Percentiles rank a stretch among this genome's conserved stretches.
phyloP scores from a whole-genome alignment of 2,888 invertebrate species.

The Trachelus tabidus region DNA sequence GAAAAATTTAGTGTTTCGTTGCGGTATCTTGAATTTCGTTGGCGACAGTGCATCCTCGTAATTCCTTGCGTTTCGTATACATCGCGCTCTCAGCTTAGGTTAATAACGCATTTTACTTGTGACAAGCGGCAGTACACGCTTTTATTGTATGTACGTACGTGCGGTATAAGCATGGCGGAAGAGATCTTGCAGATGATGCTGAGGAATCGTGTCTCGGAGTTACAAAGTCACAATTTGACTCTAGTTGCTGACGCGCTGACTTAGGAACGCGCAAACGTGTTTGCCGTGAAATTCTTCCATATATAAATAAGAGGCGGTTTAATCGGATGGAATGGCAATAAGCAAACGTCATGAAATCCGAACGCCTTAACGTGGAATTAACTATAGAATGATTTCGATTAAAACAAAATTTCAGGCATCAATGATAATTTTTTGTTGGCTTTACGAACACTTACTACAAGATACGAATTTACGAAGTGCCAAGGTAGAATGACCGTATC shows the following conservation, averaged over 20 bases:
- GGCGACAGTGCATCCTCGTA: not conserved
- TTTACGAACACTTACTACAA: not conserved
- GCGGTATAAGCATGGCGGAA: not conserved
- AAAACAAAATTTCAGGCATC: not conserved
- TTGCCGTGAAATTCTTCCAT: conserved; percentile 37
- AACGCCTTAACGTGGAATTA: not conserved
- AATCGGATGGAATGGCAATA: not conserved
- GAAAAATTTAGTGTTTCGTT: not conserved
- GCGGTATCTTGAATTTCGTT: not conserved
- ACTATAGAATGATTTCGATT: not conserved
- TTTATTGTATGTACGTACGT: not conserved
- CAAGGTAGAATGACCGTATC: not conserved
- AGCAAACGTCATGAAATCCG: not conserved
- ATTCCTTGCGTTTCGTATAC: not conserved
- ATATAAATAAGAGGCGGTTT: conserved; percentile 17
- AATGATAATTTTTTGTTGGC: not conserved
- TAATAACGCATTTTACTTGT: not conserved
- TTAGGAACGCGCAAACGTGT: conserved; percentile 30
- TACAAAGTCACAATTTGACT: not conserved
- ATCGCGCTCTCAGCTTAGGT: not conserved
- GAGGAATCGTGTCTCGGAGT: not conserved
- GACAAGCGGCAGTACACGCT: not conserved
- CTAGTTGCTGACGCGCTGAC: conserved; percentile 28
- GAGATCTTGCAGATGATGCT: not conserved
- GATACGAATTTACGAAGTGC: not conserved